Evolutionary conservation across 2,113 vertebrate species (phyloP), one percentile per base, ranked within the genome.

Genomic region (Myodes glareolus): DNA sequence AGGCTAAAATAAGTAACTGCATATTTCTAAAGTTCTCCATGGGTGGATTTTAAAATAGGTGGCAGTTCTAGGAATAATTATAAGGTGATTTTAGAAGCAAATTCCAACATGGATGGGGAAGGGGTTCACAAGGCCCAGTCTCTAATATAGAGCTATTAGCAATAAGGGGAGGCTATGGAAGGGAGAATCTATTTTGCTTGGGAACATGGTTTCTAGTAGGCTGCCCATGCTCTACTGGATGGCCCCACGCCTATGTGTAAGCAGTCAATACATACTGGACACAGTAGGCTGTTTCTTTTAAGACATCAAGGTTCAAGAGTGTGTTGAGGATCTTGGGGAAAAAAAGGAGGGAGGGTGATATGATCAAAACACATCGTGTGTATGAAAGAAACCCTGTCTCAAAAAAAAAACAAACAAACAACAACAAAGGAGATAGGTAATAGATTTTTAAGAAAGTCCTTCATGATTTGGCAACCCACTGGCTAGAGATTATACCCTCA

Each of bases 1-100:
- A 96, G 47, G 65, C 80, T 95, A 96, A 73, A 12, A 77, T 25
- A 92, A 94, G 50, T 19, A 80, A 63, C 33, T 92, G 94, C 93
- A 42, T 67, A 14, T 87, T 47, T 76, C 96, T 70, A 77, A 68
- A 94, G 86, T 31, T 93, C n/a, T 88, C 6, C 36, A 89, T 16
- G 73, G 27, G 23, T 10, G 73, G 21, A 25, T 87, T 95, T 97
- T 90, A 73, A 77, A 94, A 65, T 61, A 93, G 91, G 81, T 27
- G 7, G 6, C 6, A 52, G n/a, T 63, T 55, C 16, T 9, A 82
- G 78, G 36, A 96, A 91, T 73, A 96, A 94, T 91, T 93, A 72
- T n/a, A 82, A n/a, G 19, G 31, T 87, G 6, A 68, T 87, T 94
- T 61, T 33, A 80, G 94, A 94, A 91, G 39, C 84, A 96, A 85